Evolutionary conservation across 2,888 invertebrate species (phyloP).

Genomic region (Morpho helenor): DNA sequence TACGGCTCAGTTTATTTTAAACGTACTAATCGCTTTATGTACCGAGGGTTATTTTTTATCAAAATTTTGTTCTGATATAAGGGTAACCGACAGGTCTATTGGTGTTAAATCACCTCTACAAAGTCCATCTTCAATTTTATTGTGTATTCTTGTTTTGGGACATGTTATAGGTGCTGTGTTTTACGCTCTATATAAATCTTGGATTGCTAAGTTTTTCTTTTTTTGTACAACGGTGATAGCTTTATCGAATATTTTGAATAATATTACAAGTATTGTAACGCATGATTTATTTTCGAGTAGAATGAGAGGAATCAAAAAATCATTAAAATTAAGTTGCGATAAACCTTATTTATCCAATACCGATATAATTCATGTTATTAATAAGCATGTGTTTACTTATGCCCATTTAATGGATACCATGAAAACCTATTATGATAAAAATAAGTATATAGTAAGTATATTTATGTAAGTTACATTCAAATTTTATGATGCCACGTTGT

Average conservation of each 20-base stretch:
- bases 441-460: neutral
- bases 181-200: too few species aligned
- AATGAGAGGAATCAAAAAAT: neutral
- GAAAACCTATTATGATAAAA: neutral
- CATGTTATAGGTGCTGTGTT: too few species aligned
- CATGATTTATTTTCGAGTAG: neutral
- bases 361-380: neutral
- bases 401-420: slow-evolving; percentile 5
- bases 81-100: neutral
- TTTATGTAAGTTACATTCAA: too few species aligned
- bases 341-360: neutral
- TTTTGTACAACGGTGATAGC: neutral
- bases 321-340: neutral
- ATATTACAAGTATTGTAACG: neutral
- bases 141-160: too few species aligned
- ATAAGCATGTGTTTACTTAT: slow-evolving; percentile 2
- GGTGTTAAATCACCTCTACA: neutral
- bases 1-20: neutral
- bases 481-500: too few species aligned
- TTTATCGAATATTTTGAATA: neutral
- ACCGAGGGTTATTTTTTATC: neutral
- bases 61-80: neutral
- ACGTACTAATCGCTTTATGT: neutral
- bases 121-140: neutral
- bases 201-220: too few species aligned